Conservation (phyloP, 2,113 vertebrate species). For the Myotis lucifugus region DNA sequence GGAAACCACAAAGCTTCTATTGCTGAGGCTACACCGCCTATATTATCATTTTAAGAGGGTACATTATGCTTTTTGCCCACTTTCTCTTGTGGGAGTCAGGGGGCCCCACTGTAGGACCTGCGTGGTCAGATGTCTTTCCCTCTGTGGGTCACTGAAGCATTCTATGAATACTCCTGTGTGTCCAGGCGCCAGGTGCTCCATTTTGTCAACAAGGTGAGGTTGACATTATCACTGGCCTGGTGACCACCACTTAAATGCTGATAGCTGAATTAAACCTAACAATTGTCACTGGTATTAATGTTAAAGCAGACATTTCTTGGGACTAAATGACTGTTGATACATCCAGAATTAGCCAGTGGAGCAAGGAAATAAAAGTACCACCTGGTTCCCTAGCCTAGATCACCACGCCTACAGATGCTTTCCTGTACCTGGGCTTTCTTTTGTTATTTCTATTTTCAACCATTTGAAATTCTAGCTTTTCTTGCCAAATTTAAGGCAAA, state of each 20-base stretch:
- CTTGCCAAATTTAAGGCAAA: constrained; percentile 41
- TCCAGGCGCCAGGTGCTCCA: background rate
- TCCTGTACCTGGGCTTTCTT: background rate
- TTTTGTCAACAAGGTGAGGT: background rate
- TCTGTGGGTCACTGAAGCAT: background rate
- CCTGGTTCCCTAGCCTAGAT: background rate
- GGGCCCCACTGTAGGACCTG: background rate
- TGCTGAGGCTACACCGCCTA: background rate
- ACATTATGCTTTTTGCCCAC: background rate
- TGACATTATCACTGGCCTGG: background rate
- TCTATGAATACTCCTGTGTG: background rate
- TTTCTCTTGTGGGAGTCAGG: background rate
- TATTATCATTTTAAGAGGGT: background rate
- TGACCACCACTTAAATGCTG: background rate
- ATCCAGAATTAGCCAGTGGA: background rate
- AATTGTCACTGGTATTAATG: background rate
- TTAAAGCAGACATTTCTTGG: constrained; percentile 1
- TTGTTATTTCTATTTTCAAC: constrained; percentile 7
- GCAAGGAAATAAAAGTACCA: background rate
- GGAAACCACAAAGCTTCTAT: background rate
- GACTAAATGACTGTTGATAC: constrained; percentile 4
- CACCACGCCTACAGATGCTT: background rate
- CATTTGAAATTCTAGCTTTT: constrained; percentile 44
- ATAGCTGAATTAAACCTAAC: background rate
- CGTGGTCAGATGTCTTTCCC: background rate